phyloP scores from a whole-genome alignment of 2,797 vertebrate genomes.

The Manis pentadactyla region DNA sequence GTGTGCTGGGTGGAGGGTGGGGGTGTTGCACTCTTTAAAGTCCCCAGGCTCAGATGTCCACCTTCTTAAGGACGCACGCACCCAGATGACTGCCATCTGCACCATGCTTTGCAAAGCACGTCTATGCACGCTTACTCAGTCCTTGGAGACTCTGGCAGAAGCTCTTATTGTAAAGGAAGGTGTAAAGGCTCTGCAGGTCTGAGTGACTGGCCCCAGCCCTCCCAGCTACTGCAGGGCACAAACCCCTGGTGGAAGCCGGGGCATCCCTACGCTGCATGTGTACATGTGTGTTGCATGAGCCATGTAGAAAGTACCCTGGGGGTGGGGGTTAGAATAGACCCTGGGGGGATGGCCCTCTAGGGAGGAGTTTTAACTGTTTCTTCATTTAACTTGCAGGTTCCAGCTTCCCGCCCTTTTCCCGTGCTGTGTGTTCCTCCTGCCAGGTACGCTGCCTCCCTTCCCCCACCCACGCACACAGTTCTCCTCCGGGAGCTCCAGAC shows the following conservation, averaged over 20 bases:
- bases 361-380: too few relatives aligned
- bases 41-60: constrained; percentile 8
- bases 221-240: background rate
- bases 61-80: background rate
- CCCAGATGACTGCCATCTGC: constrained; percentile 39
- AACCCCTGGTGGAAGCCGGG: fast-evolving
- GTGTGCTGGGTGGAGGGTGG: background rate
- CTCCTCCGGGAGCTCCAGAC: background rate
- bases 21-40: background rate
- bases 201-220: background rate
- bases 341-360: too few relatives aligned
- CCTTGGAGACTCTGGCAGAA: background rate
- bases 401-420: fast-evolving
- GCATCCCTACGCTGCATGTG: fast-evolving
- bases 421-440: fast-evolving
- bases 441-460: fast-evolving
- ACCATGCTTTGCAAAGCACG: background rate
- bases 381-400: background rate
- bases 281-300: too few relatives aligned
- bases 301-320: too few relatives aligned
- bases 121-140: fast-evolving
- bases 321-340: too few relatives aligned
- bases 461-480: fast-evolving
- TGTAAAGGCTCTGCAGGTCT: fast-evolving
- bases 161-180: background rate